Base-by-base conservation (phyloP, 2,888 invertebrate genomes). In the Drosophila birchii region DNA sequence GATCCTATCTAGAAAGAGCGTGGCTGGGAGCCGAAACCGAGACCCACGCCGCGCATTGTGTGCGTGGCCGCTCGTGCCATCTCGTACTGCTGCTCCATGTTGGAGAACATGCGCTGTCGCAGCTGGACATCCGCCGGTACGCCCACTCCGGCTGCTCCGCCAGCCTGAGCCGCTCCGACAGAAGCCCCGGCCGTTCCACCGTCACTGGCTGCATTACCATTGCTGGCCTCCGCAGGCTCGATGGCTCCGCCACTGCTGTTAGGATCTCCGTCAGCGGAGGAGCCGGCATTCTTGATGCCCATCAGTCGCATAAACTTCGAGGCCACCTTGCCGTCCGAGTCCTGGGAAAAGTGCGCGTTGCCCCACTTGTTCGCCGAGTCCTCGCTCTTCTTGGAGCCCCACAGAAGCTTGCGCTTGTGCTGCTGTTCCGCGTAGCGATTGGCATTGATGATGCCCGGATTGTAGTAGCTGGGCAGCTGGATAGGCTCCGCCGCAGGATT, bases 1-100 rank as follows among this genome's bases (percentile, higher is more conserved):
- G 43, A 38, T 43, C n/a, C 44, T 29, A 14, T 49, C 69, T 57
- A 92, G 71, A 88, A 92, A 67, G 90, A 92, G 26, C 94, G 91
- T 34, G 93, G 91, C 78, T 94, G 93, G 29, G 94, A 94, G 45
- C 94, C 94, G 92, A 97, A 97, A 57, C 97, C 97, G 38, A 97
- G 93, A 0, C 97, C 97, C 0, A 97, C 96, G 1, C 97, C 97
- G 2, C 98, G 94, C 94, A 98, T 98, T 12, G 98, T 98, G 93
- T 99, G 99, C 0, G 99, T 99, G 23, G 98, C 96, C 77, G 98
- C 97, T 39, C 99, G 94, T 0, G 99, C 99, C 59, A 98, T 97
- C 92, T 98, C 98, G 91, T 99, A 99, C 92, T 99, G 98, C 80
- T 97, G 96, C 90, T 99, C 98, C 95, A 99, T 96, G 56, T 96